Conservation (phyloP, 1,140 invertebrate genomes). For the Philopotamus ludificatus region DNA sequence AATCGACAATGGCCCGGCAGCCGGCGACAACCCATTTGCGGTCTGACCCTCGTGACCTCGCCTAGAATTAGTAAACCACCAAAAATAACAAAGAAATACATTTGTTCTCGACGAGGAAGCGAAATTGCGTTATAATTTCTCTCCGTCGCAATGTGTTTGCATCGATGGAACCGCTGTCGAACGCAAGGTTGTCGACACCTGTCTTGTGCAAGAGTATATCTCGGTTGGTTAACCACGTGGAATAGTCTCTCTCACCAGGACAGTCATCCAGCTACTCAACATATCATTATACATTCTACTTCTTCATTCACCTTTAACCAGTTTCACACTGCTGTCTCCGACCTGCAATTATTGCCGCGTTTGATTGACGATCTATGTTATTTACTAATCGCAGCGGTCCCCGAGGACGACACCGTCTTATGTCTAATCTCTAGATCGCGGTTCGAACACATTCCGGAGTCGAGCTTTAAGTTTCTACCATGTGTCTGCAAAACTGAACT, state of each 20-base stretch:
- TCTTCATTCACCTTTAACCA: slow-evolving; percentile 9
- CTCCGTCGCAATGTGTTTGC: background rate
- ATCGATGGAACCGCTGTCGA: background rate
- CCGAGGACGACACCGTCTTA: background rate
- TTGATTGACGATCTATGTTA: background rate
- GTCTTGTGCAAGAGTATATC: background rate
- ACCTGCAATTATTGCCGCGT: background rate
- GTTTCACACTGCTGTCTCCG: background rate
- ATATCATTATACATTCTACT: slow-evolving; percentile 26
- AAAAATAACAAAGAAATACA: background rate
- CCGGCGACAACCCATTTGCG: no score
- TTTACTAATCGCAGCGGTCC: slow-evolving; percentile 13
- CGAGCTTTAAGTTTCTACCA: no score
- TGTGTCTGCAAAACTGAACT: no score
- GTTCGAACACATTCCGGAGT: background rate
- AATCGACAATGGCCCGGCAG: no score
- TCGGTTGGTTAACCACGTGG: slow-evolving; percentile 40
- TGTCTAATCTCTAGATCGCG: slow-evolving; percentile 3
- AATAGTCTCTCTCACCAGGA: slow-evolving; percentile 33
- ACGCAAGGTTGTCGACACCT: slow-evolving; percentile 10
- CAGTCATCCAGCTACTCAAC: slow-evolving; percentile 24
- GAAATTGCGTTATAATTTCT: background rate
- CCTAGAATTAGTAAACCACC: background rate
- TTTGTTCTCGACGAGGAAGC: background rate
- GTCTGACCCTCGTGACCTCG: background rate